These are phyloP conservation scores for Eupithecia abbreviata DNA, from an alignment of 2,888 invertebrate species.

Conservation along the genomic window DNA sequence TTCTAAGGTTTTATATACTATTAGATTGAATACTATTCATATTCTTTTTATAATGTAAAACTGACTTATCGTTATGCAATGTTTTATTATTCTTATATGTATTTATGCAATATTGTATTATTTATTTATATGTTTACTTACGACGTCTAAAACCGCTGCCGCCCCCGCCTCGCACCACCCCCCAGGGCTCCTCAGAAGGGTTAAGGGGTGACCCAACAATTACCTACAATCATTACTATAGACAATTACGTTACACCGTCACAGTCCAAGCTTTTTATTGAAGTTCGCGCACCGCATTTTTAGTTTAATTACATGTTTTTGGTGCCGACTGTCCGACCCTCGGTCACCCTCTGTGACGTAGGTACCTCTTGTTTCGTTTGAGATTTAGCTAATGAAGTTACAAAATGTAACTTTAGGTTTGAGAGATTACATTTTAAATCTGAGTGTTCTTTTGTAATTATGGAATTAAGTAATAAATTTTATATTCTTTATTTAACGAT, in stretches of 20 bases:
- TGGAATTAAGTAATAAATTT: not conserved
- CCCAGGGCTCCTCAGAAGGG: conserved; percentile 71
- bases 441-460: not conserved
- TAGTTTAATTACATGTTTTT: conserved; percentile 76
- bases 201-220: conserved; percentile 78
- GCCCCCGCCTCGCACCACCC: conserved; percentile 46
- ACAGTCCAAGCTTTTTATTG: conserved; percentile 79
- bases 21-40: no score
- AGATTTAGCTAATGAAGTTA: conserved; percentile 43
- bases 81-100: not conserved
- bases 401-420: conserved; percentile 14
- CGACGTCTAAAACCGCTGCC: conserved; percentile 33
- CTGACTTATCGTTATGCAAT: not conserved
- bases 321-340: conserved; percentile 42
- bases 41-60: not conserved
- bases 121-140: no score
- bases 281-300: conserved; percentile 70
- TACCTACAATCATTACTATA: conserved; percentile 81
- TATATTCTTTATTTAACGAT: no score
- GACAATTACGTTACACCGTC: conserved; percentile 79
- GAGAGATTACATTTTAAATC: not conserved
- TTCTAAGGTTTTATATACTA: no score
- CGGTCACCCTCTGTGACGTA: conserved; percentile 60
- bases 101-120: not conserved
- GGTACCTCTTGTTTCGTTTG: conserved; percentile 45